Evolutionary conservation across 64 coral and sea anemone species (phyloP).

Genomic region (Pocillopora damicornis): DNA sequence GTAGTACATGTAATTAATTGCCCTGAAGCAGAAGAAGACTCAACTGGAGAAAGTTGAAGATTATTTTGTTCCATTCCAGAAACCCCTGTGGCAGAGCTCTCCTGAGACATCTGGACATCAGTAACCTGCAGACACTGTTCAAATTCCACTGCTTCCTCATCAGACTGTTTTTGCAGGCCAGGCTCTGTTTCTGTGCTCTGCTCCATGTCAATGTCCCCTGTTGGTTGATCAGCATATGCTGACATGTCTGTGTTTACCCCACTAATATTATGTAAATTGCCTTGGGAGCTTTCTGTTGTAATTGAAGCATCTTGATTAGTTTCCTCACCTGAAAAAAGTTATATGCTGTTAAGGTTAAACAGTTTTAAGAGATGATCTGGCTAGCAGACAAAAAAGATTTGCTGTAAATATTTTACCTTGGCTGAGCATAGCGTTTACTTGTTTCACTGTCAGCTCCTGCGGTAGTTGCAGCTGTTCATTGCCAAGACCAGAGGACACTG

Average conservation of each 20-base stretch:
- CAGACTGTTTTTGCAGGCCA: not conserved
- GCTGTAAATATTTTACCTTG: slow-evolving; percentile 30
- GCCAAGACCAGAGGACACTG: slow-evolving; percentile 41
- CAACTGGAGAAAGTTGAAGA: slow-evolving; percentile 9
- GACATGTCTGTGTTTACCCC: not conserved
- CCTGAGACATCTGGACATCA: slow-evolving; percentile 10
- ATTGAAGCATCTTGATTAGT: not conserved
- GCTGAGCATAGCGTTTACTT: slow-evolving; percentile 74
- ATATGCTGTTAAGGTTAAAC: no score
- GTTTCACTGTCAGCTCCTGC: slow-evolving; percentile 47
- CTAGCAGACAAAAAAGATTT: not conserved
- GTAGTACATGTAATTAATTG: not conserved
- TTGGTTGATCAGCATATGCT: not conserved
- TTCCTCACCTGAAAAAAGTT: not conserved
- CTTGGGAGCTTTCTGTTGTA: not conserved
- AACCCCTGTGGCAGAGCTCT: not conserved
- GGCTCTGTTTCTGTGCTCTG: not conserved
- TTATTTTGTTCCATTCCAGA: not conserved
- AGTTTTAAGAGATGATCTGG: not conserved
- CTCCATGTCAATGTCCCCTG: slow-evolving; percentile 6
- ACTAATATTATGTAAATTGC: slow-evolving; percentile 5
- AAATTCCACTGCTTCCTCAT: slow-evolving; percentile 25
- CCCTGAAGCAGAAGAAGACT: not conserved
- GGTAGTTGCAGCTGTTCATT: slow-evolving; percentile 10
- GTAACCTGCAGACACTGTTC: slow-evolving; percentile 18